Evolutionary conservation across 2,113 vertebrate genomes (phyloP).

Genomic region (Xiphias gladius): DNA sequence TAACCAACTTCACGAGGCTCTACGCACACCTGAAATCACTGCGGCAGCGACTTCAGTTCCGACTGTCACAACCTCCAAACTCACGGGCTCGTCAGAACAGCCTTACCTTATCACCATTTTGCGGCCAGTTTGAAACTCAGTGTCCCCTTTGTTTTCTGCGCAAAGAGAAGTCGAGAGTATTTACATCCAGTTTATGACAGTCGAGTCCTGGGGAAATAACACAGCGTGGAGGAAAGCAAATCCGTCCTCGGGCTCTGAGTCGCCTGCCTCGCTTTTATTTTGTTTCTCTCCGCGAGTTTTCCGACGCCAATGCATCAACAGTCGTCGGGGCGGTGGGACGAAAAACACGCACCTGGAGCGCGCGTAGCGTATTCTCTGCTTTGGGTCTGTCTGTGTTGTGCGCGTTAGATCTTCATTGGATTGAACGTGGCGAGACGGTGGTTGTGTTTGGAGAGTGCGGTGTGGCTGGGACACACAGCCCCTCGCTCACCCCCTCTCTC

Average conservation of each 20-base stretch:
- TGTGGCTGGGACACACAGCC: constrained; percentile 73
- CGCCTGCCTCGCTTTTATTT: constrained; percentile 50
- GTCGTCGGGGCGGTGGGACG: constrained; percentile 9
- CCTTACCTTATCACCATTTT: constrained; percentile 84
- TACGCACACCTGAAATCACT: constrained; percentile 75
- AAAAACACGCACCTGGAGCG: constrained; percentile 52
- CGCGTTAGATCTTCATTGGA: constrained; percentile 74
- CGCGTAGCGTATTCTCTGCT: constrained; percentile 48
- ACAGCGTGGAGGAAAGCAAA: constrained; percentile 67
- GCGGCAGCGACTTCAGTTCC: constrained; percentile 65
- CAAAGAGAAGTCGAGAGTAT: constrained; percentile 49
- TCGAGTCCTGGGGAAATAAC: constrained; percentile 52
- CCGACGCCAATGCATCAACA: constrained; percentile 37
- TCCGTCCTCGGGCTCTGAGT: constrained; percentile 72
- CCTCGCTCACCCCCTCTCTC: constrained; percentile 22
- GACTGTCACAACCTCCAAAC: constrained; percentile 48
- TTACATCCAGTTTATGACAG: constrained; percentile 81
- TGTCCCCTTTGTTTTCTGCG: constrained; percentile 44
- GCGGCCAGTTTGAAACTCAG: constrained; percentile 67
- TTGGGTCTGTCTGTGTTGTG: constrained; percentile 54
- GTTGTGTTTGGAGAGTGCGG: constrained; percentile 73
- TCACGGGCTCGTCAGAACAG: constrained; percentile 33
- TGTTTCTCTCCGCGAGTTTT: constrained; percentile 59
- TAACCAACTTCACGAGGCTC: constrained; percentile 54
- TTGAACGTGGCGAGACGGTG: constrained; percentile 80